Percentiles rank a stretch among this genome's conserved stretches.
Conservation (phyloP, 1,140 invertebrate species). For the Tetragnatha versicolor region DNA sequence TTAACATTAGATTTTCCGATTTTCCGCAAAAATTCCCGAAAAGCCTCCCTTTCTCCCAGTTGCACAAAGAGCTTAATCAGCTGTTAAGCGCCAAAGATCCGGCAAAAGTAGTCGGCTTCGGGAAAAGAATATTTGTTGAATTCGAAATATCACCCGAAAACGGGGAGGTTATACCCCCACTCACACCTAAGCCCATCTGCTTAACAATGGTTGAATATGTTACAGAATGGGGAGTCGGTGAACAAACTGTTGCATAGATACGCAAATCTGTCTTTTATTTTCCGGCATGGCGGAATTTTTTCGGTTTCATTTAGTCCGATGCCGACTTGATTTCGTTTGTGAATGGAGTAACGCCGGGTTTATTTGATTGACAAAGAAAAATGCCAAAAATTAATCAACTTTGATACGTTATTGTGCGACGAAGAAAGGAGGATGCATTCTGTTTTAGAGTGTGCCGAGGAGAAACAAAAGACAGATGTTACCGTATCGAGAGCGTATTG, state of each 20-base stretch:
- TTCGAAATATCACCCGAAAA: no score
- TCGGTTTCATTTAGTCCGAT: neutral
- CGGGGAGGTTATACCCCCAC: no score
- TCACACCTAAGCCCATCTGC: neutral
- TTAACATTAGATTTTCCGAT: constrained; percentile 20
- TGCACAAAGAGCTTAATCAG: constrained; percentile 25
- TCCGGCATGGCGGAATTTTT: neutral
- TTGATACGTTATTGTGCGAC: constrained; percentile 10
- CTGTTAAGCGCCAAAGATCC: constrained; percentile 16
- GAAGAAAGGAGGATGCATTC: neutral
- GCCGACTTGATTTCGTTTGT: constrained; percentile 12
- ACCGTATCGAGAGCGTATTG: no score
- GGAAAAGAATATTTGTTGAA: no score
- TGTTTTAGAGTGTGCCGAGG: neutral
- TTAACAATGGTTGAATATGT: neutral
- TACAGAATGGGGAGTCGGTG: neutral
- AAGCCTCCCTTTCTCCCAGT: neutral
- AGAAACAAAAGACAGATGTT: neutral
- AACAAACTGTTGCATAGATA: neutral
- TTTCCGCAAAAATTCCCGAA: neutral
- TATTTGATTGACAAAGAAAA: constrained; percentile 46
- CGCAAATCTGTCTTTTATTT: constrained; percentile 26
- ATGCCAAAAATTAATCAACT: constrained; percentile 43
- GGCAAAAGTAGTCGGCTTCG: no score
- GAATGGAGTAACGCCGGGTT: neutral